These are phyloP conservation scores for Aix galericulata DNA, from an alignment of 2,113 vertebrate genomes.

Conservation along the genomic window DNA sequence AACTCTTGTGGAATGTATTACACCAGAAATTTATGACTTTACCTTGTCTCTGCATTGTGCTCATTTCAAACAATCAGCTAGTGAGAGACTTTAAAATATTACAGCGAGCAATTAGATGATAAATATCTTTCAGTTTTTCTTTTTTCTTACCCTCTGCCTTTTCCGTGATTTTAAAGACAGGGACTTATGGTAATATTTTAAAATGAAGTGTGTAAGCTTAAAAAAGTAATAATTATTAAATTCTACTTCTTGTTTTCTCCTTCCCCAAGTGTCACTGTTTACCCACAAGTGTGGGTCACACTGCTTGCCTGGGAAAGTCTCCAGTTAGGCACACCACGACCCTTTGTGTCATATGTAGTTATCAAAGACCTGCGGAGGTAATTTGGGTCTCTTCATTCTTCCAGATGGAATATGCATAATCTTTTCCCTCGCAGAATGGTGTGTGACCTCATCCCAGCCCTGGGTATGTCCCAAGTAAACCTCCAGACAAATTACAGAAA, in stretches of 20 bases:
- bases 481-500: neutral
- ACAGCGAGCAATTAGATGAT: neutral
- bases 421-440: neutral
- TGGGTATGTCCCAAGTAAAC: neutral
- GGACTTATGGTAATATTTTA: neutral
- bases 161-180: neutral
- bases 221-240: neutral
- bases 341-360: neutral
- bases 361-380: neutral
- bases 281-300: neutral
- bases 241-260: neutral
- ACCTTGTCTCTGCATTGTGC: neutral
- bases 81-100: neutral
- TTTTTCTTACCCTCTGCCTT: neutral
- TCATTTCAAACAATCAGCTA: neutral
- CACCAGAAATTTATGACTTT: neutral
- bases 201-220: neutral
- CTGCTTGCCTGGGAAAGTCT: neutral
- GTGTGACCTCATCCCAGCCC: neutral
- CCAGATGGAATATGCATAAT: neutral
- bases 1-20: neutral
- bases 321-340: neutral
- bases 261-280: neutral
- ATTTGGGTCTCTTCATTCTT: neutral
- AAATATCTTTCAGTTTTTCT: neutral